phyloP scores from a whole-genome alignment of 2,113 vertebrate species.

The Haemorhous mexicanus region DNA sequence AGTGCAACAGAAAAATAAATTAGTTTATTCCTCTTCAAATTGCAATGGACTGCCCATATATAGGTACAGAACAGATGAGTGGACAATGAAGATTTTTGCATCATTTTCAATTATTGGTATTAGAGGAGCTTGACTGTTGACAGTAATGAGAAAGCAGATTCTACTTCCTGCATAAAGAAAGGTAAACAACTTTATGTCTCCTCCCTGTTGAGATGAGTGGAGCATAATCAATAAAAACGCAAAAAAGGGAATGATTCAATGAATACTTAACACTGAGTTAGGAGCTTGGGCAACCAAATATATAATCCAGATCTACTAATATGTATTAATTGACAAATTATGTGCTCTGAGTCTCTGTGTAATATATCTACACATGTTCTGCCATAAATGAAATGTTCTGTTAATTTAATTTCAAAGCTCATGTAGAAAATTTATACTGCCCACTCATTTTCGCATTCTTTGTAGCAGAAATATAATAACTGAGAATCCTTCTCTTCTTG shows the following conservation, averaged over 20 bases:
- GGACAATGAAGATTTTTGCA: background rate
- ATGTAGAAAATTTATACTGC: background rate
- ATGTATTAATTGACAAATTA: background rate
- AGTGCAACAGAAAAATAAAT: background rate
- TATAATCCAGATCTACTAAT: background rate
- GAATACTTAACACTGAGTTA: background rate
- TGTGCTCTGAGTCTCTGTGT: background rate
- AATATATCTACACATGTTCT: background rate
- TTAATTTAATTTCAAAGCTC: background rate
- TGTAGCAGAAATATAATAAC: background rate
- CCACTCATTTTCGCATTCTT: background rate
- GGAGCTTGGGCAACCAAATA: background rate
- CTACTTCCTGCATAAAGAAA: background rate
- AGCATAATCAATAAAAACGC: background rate
- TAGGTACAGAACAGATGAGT: background rate
- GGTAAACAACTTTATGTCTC: background rate
- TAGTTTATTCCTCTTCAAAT: background rate
- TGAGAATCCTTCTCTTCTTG: background rate
- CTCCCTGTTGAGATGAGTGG: background rate
- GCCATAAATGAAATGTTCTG: background rate
- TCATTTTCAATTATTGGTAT: background rate
- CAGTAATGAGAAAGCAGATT: background rate
- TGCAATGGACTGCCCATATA: background rate
- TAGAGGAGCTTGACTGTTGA: background rate
- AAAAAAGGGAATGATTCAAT: background rate